These are phyloP conservation scores for Aphidius gifuensis DNA, from an alignment of 1,140 invertebrate genomes.

Conservation along the genomic window DNA sequence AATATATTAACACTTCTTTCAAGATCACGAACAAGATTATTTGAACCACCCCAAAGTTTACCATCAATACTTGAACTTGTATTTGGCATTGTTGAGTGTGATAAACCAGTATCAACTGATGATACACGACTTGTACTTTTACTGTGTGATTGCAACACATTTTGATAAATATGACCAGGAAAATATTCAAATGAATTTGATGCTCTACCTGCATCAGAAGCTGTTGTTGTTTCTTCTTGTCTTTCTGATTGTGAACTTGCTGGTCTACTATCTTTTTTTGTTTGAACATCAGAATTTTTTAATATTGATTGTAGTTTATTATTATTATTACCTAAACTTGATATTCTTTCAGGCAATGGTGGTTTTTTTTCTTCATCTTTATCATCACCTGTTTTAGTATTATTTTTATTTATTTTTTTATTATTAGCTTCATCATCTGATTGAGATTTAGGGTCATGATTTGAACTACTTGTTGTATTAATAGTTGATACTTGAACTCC, in stretches of 20 bases:
- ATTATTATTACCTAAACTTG: conserved; percentile 33
- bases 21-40: conserved; percentile 48
- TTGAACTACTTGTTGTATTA: background rate
- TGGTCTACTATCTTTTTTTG: conserved; percentile 27
- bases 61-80: conserved; percentile 52
- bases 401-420: conserved; percentile 1
- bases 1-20: conserved; percentile 52
- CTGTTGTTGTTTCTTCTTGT: background rate
- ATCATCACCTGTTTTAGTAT: background rate
- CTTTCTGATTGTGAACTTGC: conserved; percentile 10
- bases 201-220: conserved; percentile 40
- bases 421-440: background rate
- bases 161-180: conserved; percentile 53
- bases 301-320: conserved; percentile 40
- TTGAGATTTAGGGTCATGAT: background rate
- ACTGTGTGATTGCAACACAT: conserved; percentile 38
- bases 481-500: conserved; percentile 45
- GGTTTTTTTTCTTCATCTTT: conserved; percentile 40
- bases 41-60: conserved; percentile 50
- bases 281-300: conserved; percentile 34
- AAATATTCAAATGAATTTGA: conserved; percentile 57
- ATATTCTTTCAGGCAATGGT: conserved; percentile 38
- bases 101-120: conserved; percentile 39
- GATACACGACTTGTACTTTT: conserved; percentile 42
- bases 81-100: conserved; percentile 50